Evolutionary conservation across 2,888 invertebrate genomes (phyloP).

Genomic region (Eucriotettix oculatus): DNA sequence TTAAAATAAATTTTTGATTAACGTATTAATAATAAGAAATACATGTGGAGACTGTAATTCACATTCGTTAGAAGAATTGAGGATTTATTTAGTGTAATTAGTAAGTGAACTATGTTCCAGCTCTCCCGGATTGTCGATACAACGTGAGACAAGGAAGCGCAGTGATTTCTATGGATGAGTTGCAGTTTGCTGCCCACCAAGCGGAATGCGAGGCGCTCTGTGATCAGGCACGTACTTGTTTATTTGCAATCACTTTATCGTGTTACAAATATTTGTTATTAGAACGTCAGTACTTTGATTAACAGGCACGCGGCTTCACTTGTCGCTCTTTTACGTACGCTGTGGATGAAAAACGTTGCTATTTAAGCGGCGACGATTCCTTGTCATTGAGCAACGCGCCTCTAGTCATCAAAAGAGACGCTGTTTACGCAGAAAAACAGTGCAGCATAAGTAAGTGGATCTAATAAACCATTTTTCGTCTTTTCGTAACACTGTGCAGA

Average conservation of each 20-base stretch:
- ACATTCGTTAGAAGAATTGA: no score
- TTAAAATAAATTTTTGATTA: no score
- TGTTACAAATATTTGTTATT: background rate
- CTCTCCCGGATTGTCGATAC: slow-evolving; percentile 26
- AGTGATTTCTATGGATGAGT: slow-evolving; percentile 26
- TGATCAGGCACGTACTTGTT: slow-evolving; percentile 19
- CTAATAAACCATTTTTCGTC: background rate
- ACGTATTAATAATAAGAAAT: no score
- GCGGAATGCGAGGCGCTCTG: slow-evolving; percentile 27
- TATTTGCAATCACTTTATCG: no score
- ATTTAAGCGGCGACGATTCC: slow-evolving; percentile 27
- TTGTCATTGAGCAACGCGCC: slow-evolving; percentile 22
- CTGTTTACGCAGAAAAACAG: slow-evolving; percentile 24
- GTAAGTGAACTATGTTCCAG: slow-evolving; percentile 14
- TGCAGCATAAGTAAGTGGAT: slow-evolving; percentile 24
- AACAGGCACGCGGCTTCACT: slow-evolving; percentile 23
- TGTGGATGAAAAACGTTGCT: slow-evolving; percentile 23
- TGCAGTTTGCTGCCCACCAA: slow-evolving; percentile 25
- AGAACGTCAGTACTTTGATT: background rate
- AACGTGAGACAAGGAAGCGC: slow-evolving; percentile 22
- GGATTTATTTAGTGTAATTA: no score
- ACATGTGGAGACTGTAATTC: no score
- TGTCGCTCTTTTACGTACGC: slow-evolving; percentile 26
- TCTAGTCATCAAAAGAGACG: slow-evolving; percentile 19
- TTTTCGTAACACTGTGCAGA: background rate